Evolutionary conservation across 2,113 vertebrate species (phyloP).

Genomic region (Emberiza fucata): DNA sequence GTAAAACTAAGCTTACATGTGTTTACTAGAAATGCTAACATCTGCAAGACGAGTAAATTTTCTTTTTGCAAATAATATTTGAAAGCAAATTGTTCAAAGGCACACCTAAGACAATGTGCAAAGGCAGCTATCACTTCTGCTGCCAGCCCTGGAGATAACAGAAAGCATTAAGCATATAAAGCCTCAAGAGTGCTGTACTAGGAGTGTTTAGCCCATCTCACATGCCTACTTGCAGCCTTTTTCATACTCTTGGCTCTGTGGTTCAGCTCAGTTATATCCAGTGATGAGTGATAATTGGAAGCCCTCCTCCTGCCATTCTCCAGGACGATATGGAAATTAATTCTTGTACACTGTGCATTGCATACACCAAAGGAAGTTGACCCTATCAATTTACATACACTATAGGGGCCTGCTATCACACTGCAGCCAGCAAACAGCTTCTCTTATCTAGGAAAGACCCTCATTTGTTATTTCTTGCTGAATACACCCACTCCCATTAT

Average conservation of each 20-base stretch:
- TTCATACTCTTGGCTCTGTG: not conserved
- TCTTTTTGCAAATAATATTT: not conserved
- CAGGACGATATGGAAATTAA: conserved; percentile 71
- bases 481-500: conserved; percentile 81
- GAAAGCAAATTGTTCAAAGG: not conserved
- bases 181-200: not conserved
- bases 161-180: not conserved
- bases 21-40: not conserved
- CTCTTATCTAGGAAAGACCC: conserved; percentile 81
- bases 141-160: not conserved
- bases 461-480: conserved; percentile 86
- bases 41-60: not conserved
- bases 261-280: conserved; percentile 7
- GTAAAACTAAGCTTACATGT: not conserved
- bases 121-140: not conserved
- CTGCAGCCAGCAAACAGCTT: conserved; percentile 76
- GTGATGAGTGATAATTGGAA: conserved; percentile 64
- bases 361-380: conserved; percentile 69
- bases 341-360: conserved; percentile 69
- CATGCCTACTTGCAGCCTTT: not conserved
- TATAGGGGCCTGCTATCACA: conserved; percentile 73
- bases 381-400: conserved; percentile 77
- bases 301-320: conserved; percentile 55
- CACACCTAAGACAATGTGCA: not conserved
- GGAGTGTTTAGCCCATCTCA: not conserved